phyloP scores from a whole-genome alignment of 2,888 invertebrate species.

The Megaustenia siamemsis region DNA sequence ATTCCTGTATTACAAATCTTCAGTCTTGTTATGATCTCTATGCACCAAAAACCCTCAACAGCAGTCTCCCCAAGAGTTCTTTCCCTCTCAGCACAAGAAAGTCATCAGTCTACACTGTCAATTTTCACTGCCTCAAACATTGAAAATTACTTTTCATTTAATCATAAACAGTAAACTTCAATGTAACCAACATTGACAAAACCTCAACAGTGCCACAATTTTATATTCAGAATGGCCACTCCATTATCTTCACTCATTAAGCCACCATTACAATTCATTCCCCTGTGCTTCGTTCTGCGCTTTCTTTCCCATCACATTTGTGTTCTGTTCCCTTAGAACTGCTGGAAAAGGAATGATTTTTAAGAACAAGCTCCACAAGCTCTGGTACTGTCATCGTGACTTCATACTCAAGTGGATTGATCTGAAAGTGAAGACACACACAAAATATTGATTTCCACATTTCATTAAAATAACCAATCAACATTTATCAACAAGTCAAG shows the following conservation, averaged over 20 bases:
- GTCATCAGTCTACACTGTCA: not conserved
- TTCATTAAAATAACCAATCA: not conserved
- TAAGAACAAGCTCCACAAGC: slow-evolving; percentile 47
- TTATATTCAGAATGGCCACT: not conserved
- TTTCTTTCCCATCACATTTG: slow-evolving; percentile 43
- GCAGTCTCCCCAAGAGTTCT: not conserved
- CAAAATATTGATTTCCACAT: not conserved
- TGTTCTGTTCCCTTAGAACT: slow-evolving; percentile 33
- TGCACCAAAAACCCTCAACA: not conserved
- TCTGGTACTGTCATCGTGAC: slow-evolving; percentile 53
- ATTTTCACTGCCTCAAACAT: not conserved
- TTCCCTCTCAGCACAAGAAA: not conserved
- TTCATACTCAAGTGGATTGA: slow-evolving; percentile 50
- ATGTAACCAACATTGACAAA: not conserved
- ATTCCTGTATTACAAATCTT: not conserved
- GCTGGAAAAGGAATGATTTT: slow-evolving; percentile 40
- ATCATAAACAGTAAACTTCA: no score
- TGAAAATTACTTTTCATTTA: no score
- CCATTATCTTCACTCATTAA: not conserved
- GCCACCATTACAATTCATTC: slow-evolving; percentile 28
- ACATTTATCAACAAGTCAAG: no score
- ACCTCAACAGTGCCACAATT: not conserved
- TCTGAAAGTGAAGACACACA: slow-evolving; percentile 14
- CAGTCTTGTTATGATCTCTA: not conserved
- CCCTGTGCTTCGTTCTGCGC: slow-evolving; percentile 43